These are phyloP conservation scores for Apomyelois bistriatella DNA, from an alignment of 2,888 invertebrate genomes.

Conservation along the genomic window DNA sequence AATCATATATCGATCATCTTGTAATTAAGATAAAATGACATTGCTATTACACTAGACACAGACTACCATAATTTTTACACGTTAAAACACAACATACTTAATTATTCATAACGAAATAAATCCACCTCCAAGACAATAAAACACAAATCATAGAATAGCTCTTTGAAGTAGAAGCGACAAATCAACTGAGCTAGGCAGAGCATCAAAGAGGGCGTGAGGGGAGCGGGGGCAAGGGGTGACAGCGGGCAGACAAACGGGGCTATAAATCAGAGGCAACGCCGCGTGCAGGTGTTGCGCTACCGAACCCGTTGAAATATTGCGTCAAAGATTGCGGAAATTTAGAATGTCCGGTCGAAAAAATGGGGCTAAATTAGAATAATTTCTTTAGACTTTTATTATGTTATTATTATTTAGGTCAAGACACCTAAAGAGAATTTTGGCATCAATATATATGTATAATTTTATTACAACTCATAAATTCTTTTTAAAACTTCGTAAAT, in stretches of 20 bases:
- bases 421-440: too few relatives aligned
- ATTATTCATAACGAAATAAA: background rate
- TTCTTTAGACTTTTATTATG: too few relatives aligned
- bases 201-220: slow-evolving; percentile 18
- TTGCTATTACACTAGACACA: too few relatives aligned
- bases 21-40: too few relatives aligned
- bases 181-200: slow-evolving; percentile 23
- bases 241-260: slow-evolving; percentile 44
- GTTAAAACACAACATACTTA: too few relatives aligned
- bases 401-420: too few relatives aligned
- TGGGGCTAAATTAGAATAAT: too few relatives aligned
- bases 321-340: slow-evolving; percentile 33
- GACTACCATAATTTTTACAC: too few relatives aligned
- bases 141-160: slow-evolving; percentile 19
- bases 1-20: too few relatives aligned
- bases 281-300: slow-evolving; percentile 59
- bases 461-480: too few relatives aligned
- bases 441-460: too few relatives aligned
- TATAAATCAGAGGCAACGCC: slow-evolving; percentile 62
- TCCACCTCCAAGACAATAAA: slow-evolving; percentile 11
- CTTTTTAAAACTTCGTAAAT: too few relatives aligned
- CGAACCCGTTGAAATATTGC: slow-evolving; percentile 51
- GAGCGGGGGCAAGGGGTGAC: slow-evolving; percentile 8
- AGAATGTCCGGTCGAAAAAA: background rate
- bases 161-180: slow-evolving; percentile 23